Evolutionary conservation across 2,797 vertebrate species (phyloP).

Genomic region (Brachyalestes nurse): DNA sequence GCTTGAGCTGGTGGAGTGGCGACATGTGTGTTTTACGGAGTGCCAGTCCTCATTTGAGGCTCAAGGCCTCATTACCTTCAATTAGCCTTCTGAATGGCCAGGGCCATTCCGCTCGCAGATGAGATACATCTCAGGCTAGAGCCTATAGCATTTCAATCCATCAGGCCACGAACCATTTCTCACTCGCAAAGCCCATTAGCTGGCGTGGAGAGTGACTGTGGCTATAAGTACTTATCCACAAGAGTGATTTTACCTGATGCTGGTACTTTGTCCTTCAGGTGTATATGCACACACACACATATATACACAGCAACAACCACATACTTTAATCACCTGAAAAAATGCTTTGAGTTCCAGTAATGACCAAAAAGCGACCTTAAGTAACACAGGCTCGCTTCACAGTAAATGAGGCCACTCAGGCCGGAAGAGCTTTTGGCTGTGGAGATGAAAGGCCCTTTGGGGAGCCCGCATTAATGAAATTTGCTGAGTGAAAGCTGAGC

Average conservation of each 20-base stretch:
- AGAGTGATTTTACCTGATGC: conserved; percentile 40
- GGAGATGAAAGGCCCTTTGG: conserved; percentile 78
- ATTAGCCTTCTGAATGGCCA: conserved; percentile 41
- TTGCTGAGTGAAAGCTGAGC: conserved; percentile 79
- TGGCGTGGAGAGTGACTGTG: conserved; percentile 30
- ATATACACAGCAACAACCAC: conserved; percentile 51
- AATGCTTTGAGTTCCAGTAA: conserved; percentile 69
- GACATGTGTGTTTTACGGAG: neutral
- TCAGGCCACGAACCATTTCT: conserved; percentile 51
- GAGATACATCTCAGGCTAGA: conserved; percentile 43
- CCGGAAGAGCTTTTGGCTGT: conserved; percentile 69
- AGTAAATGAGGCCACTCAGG: conserved; percentile 71
- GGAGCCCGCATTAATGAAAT: conserved; percentile 79
- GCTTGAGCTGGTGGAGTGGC: conserved; percentile 4
- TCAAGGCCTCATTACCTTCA: conserved; percentile 25
- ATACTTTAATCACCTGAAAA: conserved; percentile 65
- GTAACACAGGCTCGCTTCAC: conserved; percentile 57
- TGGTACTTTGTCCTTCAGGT: conserved; percentile 41
- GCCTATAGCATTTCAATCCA: conserved; percentile 43
- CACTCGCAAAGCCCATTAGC: conserved; percentile 44
- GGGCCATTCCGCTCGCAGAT: conserved; percentile 7
- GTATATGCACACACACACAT: conserved; percentile 49
- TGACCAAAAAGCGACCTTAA: conserved; percentile 63
- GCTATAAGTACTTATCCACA: conserved; percentile 36
- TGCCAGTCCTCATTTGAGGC: conserved; percentile 1